Percentiles rank a stretch among this genome's conserved stretches.
These are phyloP conservation scores for human (Homo sapiens) DNA, from an alignment of 2,113 vertebrate species.

Conservation along the genomic window GRCh38 chr14:93636501-93637000, in stretches of 20 bases:
- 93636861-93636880: conserved; percentile 59
- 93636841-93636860: conserved; percentile 25
- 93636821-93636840: conserved; percentile 32
- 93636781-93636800: conserved; percentile 55
- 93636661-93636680: background rate
- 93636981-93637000: background rate
- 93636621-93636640: accelerated
- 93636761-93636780: background rate
- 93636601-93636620: background rate
- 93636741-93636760: background rate
- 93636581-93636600: background rate
- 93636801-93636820: conserved; percentile 26
- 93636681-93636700: conserved; percentile 10
- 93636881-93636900: conserved; percentile 30
- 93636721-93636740: background rate
- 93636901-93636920: conserved; percentile 65
- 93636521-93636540: background rate
- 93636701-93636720: background rate
- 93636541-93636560: background rate
- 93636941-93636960: background rate
- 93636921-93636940: conserved; percentile 31
- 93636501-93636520: background rate
- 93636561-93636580: accelerated
- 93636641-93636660: background rate
- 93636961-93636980: background rate